phyloP scores from a whole-genome alignment of 2,113 vertebrate species.

The Gnathonemus longibarbis region DNA sequence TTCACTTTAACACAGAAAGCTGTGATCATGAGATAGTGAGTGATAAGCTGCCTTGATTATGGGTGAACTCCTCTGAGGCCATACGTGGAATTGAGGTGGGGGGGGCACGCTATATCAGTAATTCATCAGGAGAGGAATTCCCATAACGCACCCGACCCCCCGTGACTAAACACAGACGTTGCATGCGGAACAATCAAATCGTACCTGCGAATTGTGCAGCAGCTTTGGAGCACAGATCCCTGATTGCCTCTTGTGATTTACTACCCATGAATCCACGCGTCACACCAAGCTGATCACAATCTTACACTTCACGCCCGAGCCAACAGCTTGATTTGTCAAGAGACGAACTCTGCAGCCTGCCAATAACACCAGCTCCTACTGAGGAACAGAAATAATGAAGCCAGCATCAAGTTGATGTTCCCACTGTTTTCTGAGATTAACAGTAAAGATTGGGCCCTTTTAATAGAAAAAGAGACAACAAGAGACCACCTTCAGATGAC shows the following conservation, averaged over 20 bases:
- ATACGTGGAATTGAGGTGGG: not conserved
- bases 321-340: conserved; percentile 73
- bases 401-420: conserved; percentile 54
- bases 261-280: conserved; percentile 40
- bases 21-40: not conserved
- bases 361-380: conserved; percentile 56
- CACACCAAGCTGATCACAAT: conserved; percentile 63
- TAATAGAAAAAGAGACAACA: conserved; percentile 11
- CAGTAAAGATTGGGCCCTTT: conserved; percentile 25
- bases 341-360: conserved; percentile 52
- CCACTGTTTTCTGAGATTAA: conserved; percentile 46
- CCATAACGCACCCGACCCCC: not conserved
- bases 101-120: not conserved
- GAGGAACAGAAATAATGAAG: conserved; percentile 58
- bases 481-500: not conserved
- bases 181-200: not conserved
- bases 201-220: conserved; percentile 29
- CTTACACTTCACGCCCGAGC: conserved; percentile 65
- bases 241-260: conserved; percentile 38
- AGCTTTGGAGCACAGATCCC: conserved; percentile 60
- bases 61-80: not conserved
- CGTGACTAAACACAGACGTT: not conserved
- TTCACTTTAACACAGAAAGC: not conserved
- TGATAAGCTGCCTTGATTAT: not conserved
- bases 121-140: not conserved